Conservation (phyloP, 2,113 vertebrate genomes). For the Chelonoidis abingdonii region DNA sequence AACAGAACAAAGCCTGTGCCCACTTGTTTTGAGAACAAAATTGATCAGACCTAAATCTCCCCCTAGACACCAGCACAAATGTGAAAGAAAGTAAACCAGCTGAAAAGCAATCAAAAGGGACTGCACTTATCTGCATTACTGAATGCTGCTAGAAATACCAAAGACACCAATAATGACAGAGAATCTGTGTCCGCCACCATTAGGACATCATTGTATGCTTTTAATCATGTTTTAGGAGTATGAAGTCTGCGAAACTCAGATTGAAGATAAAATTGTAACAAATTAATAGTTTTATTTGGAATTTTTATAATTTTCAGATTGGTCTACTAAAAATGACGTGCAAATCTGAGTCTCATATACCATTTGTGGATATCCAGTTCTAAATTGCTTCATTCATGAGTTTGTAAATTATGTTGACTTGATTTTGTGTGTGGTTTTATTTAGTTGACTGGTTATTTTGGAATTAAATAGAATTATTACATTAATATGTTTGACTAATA, state of each 20-base stretch:
- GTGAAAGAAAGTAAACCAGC: neutral
- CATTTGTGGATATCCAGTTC: neutral
- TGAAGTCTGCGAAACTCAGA: neutral
- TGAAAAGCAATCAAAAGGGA: neutral
- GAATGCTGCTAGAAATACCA: neutral
- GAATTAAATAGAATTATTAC: neutral
- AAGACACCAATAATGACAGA: neutral
- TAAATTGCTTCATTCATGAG: neutral
- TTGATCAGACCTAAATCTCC: neutral
- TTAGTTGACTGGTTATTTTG: neutral
- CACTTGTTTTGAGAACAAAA: neutral
- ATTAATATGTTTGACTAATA: neutral
- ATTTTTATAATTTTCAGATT: neutral
- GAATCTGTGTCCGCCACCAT: neutral
- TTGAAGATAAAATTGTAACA: neutral
- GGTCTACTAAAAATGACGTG: neutral
- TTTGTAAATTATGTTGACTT: neutral
- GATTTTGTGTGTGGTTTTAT: neutral
- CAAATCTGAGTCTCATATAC: neutral
- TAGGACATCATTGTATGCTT: neutral
- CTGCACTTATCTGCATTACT: neutral
- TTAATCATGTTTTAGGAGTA: neutral
- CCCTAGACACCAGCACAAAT: neutral
- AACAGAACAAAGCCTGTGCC: neutral
- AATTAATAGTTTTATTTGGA: neutral